These are phyloP conservation scores for Lepus timidus DNA, from an alignment of 2,113 vertebrate species.

Conservation along the genomic window DNA sequence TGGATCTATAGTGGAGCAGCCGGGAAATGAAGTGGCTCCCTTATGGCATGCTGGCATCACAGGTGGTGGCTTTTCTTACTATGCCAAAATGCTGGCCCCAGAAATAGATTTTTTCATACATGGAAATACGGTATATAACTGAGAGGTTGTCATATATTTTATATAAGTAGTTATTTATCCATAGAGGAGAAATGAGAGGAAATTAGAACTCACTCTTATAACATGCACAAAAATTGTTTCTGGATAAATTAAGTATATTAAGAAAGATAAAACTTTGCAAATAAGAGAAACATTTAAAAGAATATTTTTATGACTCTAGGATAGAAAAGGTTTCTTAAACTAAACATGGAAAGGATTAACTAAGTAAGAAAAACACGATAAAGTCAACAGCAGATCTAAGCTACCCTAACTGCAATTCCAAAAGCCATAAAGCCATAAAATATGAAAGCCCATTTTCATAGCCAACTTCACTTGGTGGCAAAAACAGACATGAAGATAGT, in stretches of 20 bases:
- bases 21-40: no score
- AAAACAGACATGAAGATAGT: constrained; percentile 41
- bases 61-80: no score
- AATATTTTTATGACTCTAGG: constrained; percentile 49
- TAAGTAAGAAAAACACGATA: constrained; percentile 30
- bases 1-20: no score
- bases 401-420: constrained; percentile 37
- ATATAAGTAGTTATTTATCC: constrained; percentile 15
- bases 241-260: constrained; percentile 18
- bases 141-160: not conserved
- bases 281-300: not conserved
- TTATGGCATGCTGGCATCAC: no score
- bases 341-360: constrained; percentile 46
- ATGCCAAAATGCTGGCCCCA: no score
- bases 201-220: not conserved
- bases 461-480: not conserved
- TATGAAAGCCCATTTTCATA: constrained; percentile 59
- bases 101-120: constrained; percentile 36
- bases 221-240: constrained; percentile 22
- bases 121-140: not conserved
- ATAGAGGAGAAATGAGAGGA: not conserved
- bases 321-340: constrained; percentile 36
- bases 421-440: constrained; percentile 50
- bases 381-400: constrained; percentile 43
- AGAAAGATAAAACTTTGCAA: constrained; percentile 7